Percentiles rank a stretch among this genome's conserved stretches.
Evolutionary conservation across 2,888 invertebrate species (phyloP).

Genomic region (Drosophila longiperda): DNA sequence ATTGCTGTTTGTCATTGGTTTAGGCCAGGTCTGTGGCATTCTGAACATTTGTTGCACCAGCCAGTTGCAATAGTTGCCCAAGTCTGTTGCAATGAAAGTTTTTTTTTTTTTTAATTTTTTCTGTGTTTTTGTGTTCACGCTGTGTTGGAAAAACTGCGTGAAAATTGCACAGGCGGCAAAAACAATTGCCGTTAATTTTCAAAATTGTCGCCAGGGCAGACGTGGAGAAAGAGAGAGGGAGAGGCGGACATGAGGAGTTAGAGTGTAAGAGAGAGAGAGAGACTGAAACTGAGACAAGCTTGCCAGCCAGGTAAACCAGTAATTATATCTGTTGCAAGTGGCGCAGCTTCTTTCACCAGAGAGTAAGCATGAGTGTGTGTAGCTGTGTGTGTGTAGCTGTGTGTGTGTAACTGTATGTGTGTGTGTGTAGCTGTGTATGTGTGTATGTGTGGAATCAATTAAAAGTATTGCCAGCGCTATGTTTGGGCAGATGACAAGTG

Average conservation of each 20-base stretch:
- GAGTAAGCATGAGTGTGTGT: slow-evolving; percentile 17
- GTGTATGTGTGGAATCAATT: slow-evolving; percentile 74
- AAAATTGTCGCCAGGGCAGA: slow-evolving; percentile 75
- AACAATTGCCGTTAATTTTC: slow-evolving; percentile 79
- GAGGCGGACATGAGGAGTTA: too few species aligned
- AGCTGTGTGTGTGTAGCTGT: slow-evolving; percentile 18
- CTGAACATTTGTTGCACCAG: slow-evolving; percentile 38
- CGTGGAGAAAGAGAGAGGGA: not conserved
- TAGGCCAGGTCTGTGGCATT: slow-evolving; percentile 47
- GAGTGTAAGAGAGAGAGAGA: not conserved
- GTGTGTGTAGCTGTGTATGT: slow-evolving; percentile 29
- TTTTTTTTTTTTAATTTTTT: slow-evolving; percentile 26
- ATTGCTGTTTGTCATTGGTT: slow-evolving; percentile 39
- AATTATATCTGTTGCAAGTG: slow-evolving; percentile 70
- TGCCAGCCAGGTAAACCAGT: slow-evolving; percentile 60
- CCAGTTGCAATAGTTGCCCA: slow-evolving; percentile 25
- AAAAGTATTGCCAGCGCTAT: slow-evolving; percentile 76
- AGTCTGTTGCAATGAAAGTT: slow-evolving; percentile 67
- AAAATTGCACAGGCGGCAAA: slow-evolving; percentile 74
- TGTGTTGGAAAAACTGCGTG: slow-evolving; percentile 75
- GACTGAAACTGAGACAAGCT: slow-evolving; percentile 6
- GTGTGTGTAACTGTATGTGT: slow-evolving; percentile 18
- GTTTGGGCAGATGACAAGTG: slow-evolving; percentile 80
- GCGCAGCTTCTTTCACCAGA: slow-evolving; percentile 75
- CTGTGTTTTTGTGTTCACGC: slow-evolving; percentile 43